These are phyloP conservation scores for Solenopsis fugax DNA, from an alignment of 1,140 invertebrate species.

Conservation along the genomic window DNA sequence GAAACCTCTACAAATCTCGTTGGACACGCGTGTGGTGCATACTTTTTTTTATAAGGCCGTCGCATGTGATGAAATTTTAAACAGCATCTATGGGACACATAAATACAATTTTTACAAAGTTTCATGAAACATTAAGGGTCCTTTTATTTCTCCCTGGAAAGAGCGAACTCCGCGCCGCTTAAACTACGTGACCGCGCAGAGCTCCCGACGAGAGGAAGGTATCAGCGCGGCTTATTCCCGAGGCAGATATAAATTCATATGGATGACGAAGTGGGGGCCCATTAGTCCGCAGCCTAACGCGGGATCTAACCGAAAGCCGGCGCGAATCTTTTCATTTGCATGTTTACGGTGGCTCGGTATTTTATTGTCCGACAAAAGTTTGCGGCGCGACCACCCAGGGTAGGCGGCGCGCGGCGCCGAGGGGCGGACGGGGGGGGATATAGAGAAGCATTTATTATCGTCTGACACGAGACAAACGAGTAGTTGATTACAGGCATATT, in stretches of 20 bases:
- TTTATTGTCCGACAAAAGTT: constrained; percentile 61
- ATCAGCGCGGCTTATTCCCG: constrained; percentile 45
- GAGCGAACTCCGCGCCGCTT: constrained; percentile 18
- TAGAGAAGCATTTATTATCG: constrained; percentile 51
- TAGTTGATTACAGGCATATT: constrained; percentile 57
- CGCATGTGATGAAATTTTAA: constrained; percentile 44
- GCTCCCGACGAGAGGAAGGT: constrained; percentile 43
- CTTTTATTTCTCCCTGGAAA: constrained; percentile 46
- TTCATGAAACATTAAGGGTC: constrained; percentile 45
- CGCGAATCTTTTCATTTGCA: constrained; percentile 65
- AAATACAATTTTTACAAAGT: constrained; percentile 58
- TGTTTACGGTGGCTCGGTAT: constrained; percentile 53
- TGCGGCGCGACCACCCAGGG: constrained; percentile 55
- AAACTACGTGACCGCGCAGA: neutral
- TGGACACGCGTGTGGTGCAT: neutral
- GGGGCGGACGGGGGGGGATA: neutral
- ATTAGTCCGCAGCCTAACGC: constrained; percentile 64
- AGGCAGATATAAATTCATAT: constrained; percentile 68
- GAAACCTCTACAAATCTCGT: constrained; percentile 29
- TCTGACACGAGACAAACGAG: constrained; percentile 56
- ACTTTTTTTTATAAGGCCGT: constrained; percentile 30
- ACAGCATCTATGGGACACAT: constrained; percentile 29
- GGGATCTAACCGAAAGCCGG: constrained; percentile 58
- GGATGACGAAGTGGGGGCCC: constrained; percentile 59
- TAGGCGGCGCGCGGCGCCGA: neutral